Base-by-base conservation (phyloP, 2,797 vertebrate species). In the Eospalax fontanierii region DNA sequence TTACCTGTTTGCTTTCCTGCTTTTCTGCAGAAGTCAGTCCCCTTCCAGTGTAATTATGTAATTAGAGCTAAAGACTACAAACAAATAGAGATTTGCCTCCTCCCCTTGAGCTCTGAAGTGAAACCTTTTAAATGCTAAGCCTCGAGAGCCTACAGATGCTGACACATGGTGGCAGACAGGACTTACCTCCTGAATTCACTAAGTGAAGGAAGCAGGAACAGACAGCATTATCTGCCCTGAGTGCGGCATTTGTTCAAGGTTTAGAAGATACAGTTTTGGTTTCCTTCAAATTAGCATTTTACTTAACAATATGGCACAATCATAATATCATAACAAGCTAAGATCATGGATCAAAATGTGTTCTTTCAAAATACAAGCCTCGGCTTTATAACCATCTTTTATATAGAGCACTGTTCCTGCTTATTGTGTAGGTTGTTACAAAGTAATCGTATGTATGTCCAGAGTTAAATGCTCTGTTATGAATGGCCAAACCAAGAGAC, bases 41-140 rank as follows among this genome's bases (percentile, higher is more conserved):
- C 97, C 89, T 89, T 94, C 96, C 97, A 98, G 88, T 97, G 98
- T 98, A 98, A 98, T 99, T 98, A 98, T n/a, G 97, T 68, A 97
- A 98, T 99, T 98, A 98, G 97, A 89, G 94, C 93, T 96, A 98
- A 98, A 97, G 96, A 97, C 90, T 97, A 96, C 96, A 97, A 98
- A 98, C 98, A 98, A 98, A 96, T 87, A 97, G 97, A 97, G 81
- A 86, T 95, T 89, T 74, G 7, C 95, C 89, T 93, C 96, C 95
- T 97, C 97, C 96, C 87, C 84, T 76, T 28, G 74, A 46, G 91
- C 4, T 0, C 89, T 66, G 93, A 90, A 95, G 73, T 0, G 87
- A 96, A 94, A 79, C 83, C 0, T 54, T 82, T 54, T 10, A 38
- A 0, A 90, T 43, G 9, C 40, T n/a, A 0, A 95, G 76, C 87